Percentiles rank a stretch among this genome's conserved stretches.
Evolutionary conservation across 37 sponge, comb jelly and placozoan genomes (phyloP).

Genomic region (Beroe forskalii): DNA sequence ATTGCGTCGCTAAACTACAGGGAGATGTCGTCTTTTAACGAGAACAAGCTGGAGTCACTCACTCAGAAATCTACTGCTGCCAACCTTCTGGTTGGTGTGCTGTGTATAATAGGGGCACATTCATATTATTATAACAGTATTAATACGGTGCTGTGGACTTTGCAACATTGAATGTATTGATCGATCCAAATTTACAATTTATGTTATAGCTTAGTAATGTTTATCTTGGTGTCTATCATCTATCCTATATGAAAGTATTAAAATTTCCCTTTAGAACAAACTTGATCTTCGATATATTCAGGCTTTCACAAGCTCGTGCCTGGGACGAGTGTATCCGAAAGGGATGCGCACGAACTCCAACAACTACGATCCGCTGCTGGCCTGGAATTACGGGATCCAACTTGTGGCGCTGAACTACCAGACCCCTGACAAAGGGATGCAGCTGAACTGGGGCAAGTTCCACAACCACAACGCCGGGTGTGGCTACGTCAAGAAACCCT

Average conservation of each 20-base stretch:
- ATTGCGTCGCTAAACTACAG: constrained; percentile 72
- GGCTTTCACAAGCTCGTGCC: neutral
- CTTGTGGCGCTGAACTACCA: constrained; percentile 96
- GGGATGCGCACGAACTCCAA: constrained; percentile 88
- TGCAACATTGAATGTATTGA: too few relatives aligned
- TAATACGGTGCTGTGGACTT: too few relatives aligned
- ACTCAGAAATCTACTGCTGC: neutral
- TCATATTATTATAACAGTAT: too few relatives aligned
- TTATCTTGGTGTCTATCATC: too few relatives aligned
- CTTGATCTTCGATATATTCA: neutral
- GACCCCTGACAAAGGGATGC: constrained; percentile 95
- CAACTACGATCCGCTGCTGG: constrained; percentile 89
- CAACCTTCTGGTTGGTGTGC: neutral
- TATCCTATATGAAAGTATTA: neutral
- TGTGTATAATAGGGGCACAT: too few relatives aligned
- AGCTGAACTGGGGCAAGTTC: constrained; percentile 95
- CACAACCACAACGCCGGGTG: constrained; percentile 82
- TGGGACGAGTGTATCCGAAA: constrained; percentile 93
- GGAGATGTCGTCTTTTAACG: constrained; percentile 96
- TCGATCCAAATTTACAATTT: too few relatives aligned
- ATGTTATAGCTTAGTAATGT: too few relatives aligned
- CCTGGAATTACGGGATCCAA: constrained; percentile 95
- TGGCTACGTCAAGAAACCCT: constrained; percentile 95
- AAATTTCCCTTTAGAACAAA: neutral
- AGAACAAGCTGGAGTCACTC: constrained; percentile 79